Evolutionary conservation across 2,113 vertebrate species (phyloP).

Genomic region (Pelecanus crispus): DNA sequence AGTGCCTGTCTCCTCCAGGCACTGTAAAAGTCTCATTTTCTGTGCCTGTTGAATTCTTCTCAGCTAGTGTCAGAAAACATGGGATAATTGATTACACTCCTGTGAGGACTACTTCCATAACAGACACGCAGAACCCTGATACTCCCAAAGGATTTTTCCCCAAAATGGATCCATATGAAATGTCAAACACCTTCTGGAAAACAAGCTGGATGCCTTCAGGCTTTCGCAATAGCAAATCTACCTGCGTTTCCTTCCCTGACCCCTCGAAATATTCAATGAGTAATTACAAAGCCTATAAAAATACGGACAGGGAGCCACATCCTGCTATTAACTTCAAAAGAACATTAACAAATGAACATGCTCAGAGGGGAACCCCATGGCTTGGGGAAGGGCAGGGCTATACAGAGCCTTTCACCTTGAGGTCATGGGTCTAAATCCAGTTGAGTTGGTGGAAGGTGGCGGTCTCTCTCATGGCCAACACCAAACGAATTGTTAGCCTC

Average conservation of each 20-base stretch:
- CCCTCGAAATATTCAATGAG: slow-evolving; percentile 48
- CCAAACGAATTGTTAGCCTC: neutral
- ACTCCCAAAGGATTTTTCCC: neutral
- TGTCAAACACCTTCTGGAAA: neutral
- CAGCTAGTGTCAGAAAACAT: neutral
- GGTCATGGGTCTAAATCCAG: neutral
- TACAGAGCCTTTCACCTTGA: neutral
- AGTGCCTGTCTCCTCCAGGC: neutral
- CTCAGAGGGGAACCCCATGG: neutral
- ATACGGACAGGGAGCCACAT: slow-evolving; percentile 36
- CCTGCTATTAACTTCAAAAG: slow-evolving; percentile 68
- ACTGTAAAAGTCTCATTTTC: neutral
- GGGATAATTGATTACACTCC: neutral
- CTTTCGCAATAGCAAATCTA: slow-evolving; percentile 13
- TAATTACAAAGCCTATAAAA: slow-evolving; percentile 54
- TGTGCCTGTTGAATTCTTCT: neutral
- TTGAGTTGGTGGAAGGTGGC: neutral
- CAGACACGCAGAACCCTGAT: neutral
- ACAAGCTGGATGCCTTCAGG: neutral
- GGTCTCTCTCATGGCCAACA: neutral
- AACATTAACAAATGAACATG: neutral
- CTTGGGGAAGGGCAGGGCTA: neutral
- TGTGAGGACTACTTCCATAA: neutral
- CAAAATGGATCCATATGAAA: neutral
- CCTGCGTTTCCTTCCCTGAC: slow-evolving; percentile 16